phyloP scores from a whole-genome alignment of 53 echinoderm and acorn worm genomes.

The Stichopus horrens region DNA sequence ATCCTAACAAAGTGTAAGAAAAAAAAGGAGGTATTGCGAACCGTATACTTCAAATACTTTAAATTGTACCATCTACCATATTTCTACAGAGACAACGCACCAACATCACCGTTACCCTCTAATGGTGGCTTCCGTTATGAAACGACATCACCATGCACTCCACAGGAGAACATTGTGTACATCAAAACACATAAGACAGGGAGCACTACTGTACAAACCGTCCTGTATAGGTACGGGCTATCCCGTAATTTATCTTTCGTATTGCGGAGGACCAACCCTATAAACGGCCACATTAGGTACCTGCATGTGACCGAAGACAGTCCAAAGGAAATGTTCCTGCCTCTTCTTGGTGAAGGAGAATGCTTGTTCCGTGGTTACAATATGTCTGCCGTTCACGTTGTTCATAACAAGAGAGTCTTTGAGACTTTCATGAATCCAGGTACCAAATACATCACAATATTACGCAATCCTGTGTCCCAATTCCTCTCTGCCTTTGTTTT shows the following conservation, averaged over 20 bases:
- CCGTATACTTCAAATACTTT: too few species aligned
- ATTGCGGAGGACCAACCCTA: not conserved
- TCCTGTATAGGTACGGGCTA: slow-evolving; percentile 10
- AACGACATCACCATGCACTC: too few species aligned
- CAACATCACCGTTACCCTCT: too few species aligned
- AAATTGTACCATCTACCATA: too few species aligned
- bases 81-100: too few species aligned
- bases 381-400: not conserved
- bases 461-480: slow-evolving; percentile 12
- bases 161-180: not conserved
- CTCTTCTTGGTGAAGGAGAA: not conserved
- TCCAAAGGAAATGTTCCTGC: slow-evolving; percentile 12
- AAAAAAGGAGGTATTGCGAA: too few species aligned
- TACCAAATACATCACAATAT: slow-evolving; percentile 7
- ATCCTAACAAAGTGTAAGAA: too few species aligned
- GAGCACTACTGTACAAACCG: not conserved
- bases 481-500: slow-evolving; percentile 6
- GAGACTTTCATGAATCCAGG: slow-evolving; percentile 35
- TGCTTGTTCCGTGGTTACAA: not conserved
- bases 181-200: slow-evolving; percentile 34
- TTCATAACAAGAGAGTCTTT: not conserved
- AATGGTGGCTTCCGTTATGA: too few species aligned
- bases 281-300: slow-evolving; percentile 15
- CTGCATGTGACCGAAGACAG: not conserved
- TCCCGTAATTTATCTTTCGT: not conserved